Base-by-base conservation (phyloP, 1,140 invertebrate species). In the Lineus longissimus region DNA sequence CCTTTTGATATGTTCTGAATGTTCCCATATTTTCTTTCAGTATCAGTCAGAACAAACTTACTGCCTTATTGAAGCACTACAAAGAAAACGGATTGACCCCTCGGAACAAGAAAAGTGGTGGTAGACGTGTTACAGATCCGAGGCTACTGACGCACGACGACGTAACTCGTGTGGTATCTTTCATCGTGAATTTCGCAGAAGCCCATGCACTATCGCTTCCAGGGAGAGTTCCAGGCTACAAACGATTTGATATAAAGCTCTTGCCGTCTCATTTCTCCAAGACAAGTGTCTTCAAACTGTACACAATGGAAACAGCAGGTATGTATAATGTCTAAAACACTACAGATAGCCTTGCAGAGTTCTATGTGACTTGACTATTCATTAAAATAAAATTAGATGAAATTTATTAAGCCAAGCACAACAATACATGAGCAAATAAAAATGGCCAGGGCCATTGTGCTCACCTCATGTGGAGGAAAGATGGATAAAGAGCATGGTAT, bases 151-250 rank as follows among this genome's bases (percentile, higher is more conserved):
- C 11, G 9, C 63, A 29, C 59, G 55, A 62, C 23, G 70, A 70
- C 19, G 59, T 43, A n/a, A 27, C 65, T 36, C 36, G 61, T 36
- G 63, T 67, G 23, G 62, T 64, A 15, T 31, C 30, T 6, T 70
- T 70, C 40, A n/a, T 71, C 2, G 43, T n/a, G 2, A 59, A 62
- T 40, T 68, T 66, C 63, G 68, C 70, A 9, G 55, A 31, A 23
- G 64, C 64, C 22, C 66, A 70, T 64, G 62, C 68, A 2, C 56
- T 70, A 1, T 57, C 64, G 7, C 56, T 73, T 17, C 68, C 70
- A 15, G 71, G 70, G 13, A 36, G 70, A 61, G 55, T 70, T 11
- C 71, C 68, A 27, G 68, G 68, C 33, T 70, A 55, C 58, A 69
- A 64, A 54, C 33, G 59, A 17, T 22, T 31, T 30, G 60, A 61